Base-by-base conservation (phyloP, 2,113 vertebrate genomes). In the Thymallus thymallus region DNA sequence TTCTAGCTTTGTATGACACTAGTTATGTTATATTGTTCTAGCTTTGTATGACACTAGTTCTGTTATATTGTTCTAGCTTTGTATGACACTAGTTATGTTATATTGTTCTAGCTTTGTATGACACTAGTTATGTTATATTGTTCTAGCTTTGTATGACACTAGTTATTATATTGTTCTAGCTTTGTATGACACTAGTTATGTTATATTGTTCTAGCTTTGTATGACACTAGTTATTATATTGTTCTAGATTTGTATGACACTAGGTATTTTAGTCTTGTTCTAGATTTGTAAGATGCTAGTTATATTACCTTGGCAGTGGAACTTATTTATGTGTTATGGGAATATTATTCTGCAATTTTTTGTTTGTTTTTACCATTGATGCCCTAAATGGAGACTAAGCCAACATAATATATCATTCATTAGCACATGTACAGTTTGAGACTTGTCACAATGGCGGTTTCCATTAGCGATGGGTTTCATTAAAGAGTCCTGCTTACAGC, bases 391-490 rank as follows among this genome's bases (percentile, higher is more conserved):
- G 58, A 69, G 5, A 29, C 77, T 56, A 77, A 76, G 64, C 51
- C 20, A 48, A 67, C 23, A 62, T 13, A 22, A 76, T 71, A 56
- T n/a, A 64, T 75, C 51, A 58, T 56, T 23, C 46, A 63, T 18
- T 14, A 72, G 64, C 64, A 32, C 14, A 65, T 69, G 23, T 65
- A 24, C 30, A 55, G 46, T 74, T 65, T 61, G 13, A 32, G 22
- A 68, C 60, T 7, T 24, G 10, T 24, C 65, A 48, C 23, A 72
- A 69, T 56, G 1, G 0, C 12, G 3, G 14, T 80, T 77, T 77
- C 62, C 46, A 65, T 77, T 77, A 69, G 64, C 56, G 67, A 71
- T 64, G 75, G 23, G 66, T 58, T 18, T 29, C 64, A 61, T 63
- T 74, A 56, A 62, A 56, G 0, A 35, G 24, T 60, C 58, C 66